Evolutionary conservation across 2,797 vertebrate species (phyloP).

Genomic region (Iguana delicatissima): DNA sequence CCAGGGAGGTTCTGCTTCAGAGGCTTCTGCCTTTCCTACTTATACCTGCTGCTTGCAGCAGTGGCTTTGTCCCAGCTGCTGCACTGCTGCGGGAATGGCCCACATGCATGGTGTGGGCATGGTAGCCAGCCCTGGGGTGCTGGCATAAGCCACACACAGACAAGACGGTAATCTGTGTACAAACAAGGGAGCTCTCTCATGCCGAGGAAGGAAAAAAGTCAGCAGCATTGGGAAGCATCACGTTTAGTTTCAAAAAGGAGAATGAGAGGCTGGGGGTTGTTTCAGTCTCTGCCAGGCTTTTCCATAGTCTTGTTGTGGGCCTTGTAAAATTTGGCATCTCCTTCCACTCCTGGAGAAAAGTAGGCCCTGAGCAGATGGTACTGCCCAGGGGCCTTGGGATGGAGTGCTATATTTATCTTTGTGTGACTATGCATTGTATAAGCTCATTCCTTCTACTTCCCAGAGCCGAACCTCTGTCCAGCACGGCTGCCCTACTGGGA

Average conservation of each 20-base stretch:
- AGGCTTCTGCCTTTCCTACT: not conserved
- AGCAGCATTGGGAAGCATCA: not conserved
- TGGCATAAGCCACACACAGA: not conserved
- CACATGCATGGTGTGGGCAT: not conserved
- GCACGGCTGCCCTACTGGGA: not conserved
- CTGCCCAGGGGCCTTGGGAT: constrained; percentile 13
- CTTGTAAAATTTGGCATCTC: constrained; percentile 8
- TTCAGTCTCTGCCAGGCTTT: not conserved
- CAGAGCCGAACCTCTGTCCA: not conserved
- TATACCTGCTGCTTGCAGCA: not conserved
- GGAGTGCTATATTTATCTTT: constrained; percentile 32
- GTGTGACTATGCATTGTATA: not conserved
- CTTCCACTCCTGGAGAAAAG: not conserved
- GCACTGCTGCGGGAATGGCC: not conserved
- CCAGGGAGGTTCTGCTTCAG: not conserved
- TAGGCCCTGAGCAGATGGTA: constrained; percentile 39
- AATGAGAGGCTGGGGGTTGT: too few species aligned
- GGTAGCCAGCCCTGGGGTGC: not conserved
- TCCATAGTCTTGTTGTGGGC: not conserved
- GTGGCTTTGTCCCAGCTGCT: not conserved
- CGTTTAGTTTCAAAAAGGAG: not conserved
- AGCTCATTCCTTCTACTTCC: not conserved
- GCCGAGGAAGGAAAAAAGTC: not conserved
- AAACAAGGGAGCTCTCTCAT: too few species aligned
- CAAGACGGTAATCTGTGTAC: not conserved